Evolutionary conservation across 2,797 vertebrate species (phyloP).

Genomic region (Rhyacichthys aspro): DNA sequence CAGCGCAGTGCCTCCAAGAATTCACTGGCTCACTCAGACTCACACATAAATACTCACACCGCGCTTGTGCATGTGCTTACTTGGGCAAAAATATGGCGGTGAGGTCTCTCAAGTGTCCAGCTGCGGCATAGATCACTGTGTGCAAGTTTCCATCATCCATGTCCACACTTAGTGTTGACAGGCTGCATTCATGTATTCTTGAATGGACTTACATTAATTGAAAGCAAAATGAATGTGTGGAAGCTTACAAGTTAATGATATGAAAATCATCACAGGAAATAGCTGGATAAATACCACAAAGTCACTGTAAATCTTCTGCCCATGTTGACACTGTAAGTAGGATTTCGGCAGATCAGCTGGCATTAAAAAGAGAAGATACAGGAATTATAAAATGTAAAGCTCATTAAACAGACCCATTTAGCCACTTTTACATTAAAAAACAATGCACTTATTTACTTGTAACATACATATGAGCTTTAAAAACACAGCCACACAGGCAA

Average conservation of each 20-base stretch:
- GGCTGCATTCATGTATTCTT: too few relatives aligned
- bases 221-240: neutral
- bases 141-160: conserved; percentile 18
- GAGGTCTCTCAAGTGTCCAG: conserved; percentile 24
- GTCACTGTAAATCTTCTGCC: conserved; percentile 2
- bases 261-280: conserved; percentile 2
- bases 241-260: neutral
- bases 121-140: conserved; percentile 12
- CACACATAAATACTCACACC: conserved; percentile 10
- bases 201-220: too few relatives aligned
- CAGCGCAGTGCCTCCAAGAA: conserved; percentile 25
- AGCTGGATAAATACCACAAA: neutral
- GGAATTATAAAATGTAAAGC: neutral
- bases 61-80: conserved; percentile 2
- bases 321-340: neutral
- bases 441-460: too few relatives aligned
- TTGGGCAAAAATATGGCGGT: conserved; percentile 25
- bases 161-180: conserved; percentile 29
- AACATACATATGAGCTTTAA: too few relatives aligned
- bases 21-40: conserved; percentile 14
- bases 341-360: neutral
- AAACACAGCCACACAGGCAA: neutral
- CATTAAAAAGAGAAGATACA: neutral
- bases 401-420: neutral
- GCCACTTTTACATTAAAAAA: too few relatives aligned